Evolutionary conservation across 2,888 invertebrate genomes (phyloP), one percentile per base, ranked within the genome.

Genomic region (Operophtera brumata): DNA sequence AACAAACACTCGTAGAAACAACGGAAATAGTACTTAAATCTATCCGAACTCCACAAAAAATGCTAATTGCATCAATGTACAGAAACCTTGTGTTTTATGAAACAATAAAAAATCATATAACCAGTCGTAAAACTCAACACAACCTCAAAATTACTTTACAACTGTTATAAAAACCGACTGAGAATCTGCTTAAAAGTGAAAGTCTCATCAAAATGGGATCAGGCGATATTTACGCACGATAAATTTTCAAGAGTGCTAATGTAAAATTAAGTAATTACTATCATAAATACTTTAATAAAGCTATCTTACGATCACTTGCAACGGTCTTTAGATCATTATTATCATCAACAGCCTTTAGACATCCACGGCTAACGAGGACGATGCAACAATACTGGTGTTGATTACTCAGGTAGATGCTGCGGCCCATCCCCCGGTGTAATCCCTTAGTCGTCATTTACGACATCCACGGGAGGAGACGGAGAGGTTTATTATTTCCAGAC

Each of bases 171-270:
- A 55, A 55, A 59, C 45, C 14, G 47, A 51, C 47, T 20, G 32
- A 10, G 37, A 25, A 42, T 50, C 44, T 51, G 43, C 45, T 53
- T 36, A 56, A 60, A 60, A 54, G 61, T 58, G 61, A 62, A 62
- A 62, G 61, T 59, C 47, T 35, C 57, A 61, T 61, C 50, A 59
- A 45, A 62, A 52, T 35, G 52, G 48, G 56, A 42, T 46, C 59
- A 62, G 57, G 26, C 10, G 26, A 49, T 55, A 59, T 55, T 37
- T 34, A 56, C 59, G 59, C 56, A 50, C 59, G 45, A 54, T 59
- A 56, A 59, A 59, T 47, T 53, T 47, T 10, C 40, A 25, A 43
- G 39, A 43, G 43, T 46, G 45, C 36, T 51, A 39, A 44, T 55
- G 11, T 35, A 3, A 5, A 12, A 47, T 51, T 50, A 46, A 47